These are phyloP conservation scores for Melanocharis versteri DNA, from an alignment of 2,113 vertebrate species.

Conservation along the genomic window DNA sequence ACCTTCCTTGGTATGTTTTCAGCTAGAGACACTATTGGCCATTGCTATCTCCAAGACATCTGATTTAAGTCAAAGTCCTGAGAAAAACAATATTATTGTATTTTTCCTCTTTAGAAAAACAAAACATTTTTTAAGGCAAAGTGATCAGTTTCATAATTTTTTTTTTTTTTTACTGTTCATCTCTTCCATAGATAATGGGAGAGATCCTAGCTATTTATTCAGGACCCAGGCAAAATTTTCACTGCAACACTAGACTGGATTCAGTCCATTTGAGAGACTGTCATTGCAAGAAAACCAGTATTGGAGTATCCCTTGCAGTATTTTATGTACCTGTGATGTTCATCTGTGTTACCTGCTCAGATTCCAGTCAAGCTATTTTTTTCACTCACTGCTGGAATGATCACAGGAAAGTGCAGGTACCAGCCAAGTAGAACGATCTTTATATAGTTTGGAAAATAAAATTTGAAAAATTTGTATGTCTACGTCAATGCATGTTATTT, in stretches of 20 bases:
- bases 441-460: background rate
- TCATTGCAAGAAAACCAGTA: background rate
- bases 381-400: background rate
- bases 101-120: background rate
- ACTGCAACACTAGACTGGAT: background rate
- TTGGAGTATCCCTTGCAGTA: background rate
- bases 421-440: background rate
- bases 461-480: background rate
- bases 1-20: background rate
- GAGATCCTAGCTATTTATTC: background rate
- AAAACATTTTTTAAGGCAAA: background rate
- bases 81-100: background rate
- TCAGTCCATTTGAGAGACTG: background rate
- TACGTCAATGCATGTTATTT: background rate
- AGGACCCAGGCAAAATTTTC: background rate
- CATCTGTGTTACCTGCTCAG: background rate
- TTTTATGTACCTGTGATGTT: background rate
- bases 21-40: background rate
- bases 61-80: background rate
- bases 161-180: background rate
- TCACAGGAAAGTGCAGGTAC: background rate
- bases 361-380: background rate
- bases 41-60: fast-evolving
- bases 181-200: background rate
- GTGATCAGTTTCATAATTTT: background rate